Conservation (phyloP, 2,888 invertebrate species). For the Hecatera dysodea region DNA sequence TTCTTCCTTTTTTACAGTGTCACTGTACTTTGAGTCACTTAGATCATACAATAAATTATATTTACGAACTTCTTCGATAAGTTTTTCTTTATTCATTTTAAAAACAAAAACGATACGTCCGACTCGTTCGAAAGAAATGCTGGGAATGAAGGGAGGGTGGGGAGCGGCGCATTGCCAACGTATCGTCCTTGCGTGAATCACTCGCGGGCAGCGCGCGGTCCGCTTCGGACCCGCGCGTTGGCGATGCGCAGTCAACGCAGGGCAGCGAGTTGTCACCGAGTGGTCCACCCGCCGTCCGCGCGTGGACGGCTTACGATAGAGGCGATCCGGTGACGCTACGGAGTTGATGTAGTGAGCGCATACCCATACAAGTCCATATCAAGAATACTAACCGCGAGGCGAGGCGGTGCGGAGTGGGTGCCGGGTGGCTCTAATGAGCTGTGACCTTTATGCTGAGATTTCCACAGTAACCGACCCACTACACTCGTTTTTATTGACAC, state of each 20-base stretch:
- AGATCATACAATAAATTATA: constrained; percentile 1
- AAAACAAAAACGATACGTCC: constrained; percentile 3
- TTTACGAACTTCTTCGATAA: background rate
- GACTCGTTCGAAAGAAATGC: constrained; percentile 14
- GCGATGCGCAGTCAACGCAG: constrained; percentile 6
- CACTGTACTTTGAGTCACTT: background rate
- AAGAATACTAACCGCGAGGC: background rate
- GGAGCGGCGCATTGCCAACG: constrained; percentile 1
- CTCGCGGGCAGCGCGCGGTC: background rate
- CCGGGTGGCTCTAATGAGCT: background rate
- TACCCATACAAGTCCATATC: background rate
- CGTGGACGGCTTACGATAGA: background rate
- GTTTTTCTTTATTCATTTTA: constrained; percentile 1
- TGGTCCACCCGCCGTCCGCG: background rate
- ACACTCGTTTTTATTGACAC: constrained; percentile 20
- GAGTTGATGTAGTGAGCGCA: background rate
- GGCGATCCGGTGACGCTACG: background rate
- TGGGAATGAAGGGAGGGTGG: constrained; percentile 6
- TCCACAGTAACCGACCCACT: constrained; percentile 19
- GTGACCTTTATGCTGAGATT: constrained; percentile 12
- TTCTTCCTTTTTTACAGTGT: constrained; percentile 1
- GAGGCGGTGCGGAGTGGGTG: constrained; percentile 5
- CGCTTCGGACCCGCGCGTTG: constrained; percentile 1
- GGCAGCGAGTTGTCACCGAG: background rate
- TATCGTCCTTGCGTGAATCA: background rate